These are phyloP conservation scores for Prorops nasuta DNA, from an alignment of 1,140 invertebrate genomes.

Conservation along the genomic window DNA sequence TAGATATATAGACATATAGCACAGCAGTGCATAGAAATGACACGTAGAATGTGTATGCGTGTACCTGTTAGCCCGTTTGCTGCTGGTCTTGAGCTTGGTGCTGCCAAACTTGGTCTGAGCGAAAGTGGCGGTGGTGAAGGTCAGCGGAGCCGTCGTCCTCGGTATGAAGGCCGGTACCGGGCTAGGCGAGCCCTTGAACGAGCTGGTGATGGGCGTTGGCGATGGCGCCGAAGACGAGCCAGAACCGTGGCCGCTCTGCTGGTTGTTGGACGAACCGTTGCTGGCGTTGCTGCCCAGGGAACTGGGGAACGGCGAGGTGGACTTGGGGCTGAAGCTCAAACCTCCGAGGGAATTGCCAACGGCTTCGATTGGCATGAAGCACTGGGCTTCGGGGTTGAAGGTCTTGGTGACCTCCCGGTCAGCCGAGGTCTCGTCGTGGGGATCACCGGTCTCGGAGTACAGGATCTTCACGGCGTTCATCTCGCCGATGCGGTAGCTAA, in stretches of 20 bases:
- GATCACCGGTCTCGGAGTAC: slow-evolving; percentile 59
- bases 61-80: slow-evolving; percentile 88
- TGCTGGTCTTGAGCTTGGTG: slow-evolving; percentile 95
- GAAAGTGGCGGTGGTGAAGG: slow-evolving; percentile 95
- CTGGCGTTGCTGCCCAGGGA: slow-evolving; percentile 46
- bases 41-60: slow-evolving; percentile 3
- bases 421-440: slow-evolving; percentile 64
- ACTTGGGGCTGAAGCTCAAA: slow-evolving; percentile 66
- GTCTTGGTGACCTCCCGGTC: slow-evolving; percentile 84
- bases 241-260: slow-evolving; percentile 51
- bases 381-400: slow-evolving; percentile 94
- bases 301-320: slow-evolving; percentile 57
- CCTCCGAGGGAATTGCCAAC: slow-evolving; percentile 66
- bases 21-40: neutral
- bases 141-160: slow-evolving; percentile 74
- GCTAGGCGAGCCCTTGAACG: slow-evolving; percentile 66
- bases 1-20: neutral
- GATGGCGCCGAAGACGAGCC: slow-evolving; percentile 63
- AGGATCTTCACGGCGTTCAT: slow-evolving; percentile 86
- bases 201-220: slow-evolving; percentile 63
- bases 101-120: slow-evolving; percentile 99
- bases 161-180: slow-evolving; percentile 70
- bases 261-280: slow-evolving; percentile 54
- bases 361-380: slow-evolving; percentile 91
- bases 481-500: slow-evolving; percentile 93